Evolutionary conservation across 1,140 invertebrate genomes (phyloP).

Genomic region (Wiebesia pumilae): DNA sequence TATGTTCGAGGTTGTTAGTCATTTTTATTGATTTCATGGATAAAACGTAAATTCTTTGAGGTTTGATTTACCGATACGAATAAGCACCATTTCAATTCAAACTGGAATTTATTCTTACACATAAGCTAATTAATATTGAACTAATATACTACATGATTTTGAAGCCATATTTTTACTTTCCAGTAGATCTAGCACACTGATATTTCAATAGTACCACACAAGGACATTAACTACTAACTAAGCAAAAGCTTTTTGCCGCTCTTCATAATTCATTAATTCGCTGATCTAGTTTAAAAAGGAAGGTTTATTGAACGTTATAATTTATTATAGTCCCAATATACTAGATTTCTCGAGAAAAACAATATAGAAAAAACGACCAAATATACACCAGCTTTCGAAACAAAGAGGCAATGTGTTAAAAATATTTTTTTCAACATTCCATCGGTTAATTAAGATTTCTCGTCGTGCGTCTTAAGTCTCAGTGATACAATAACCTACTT

Average conservation of each 20-base stretch:
- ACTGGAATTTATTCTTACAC: not conserved
- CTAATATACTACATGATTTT: not conserved
- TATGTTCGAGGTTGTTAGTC: not conserved
- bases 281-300: constrained; percentile 33
- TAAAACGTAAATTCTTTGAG: not conserved
- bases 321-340: constrained; percentile 17
- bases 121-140: not conserved
- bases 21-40: constrained; percentile 7
- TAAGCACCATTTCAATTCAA: not conserved
- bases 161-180: not conserved
- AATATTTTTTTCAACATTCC: constrained; percentile 22
- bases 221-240: not conserved
- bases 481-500: constrained; percentile 14
- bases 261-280: constrained; percentile 24
- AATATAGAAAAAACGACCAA: not conserved
- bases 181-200: not conserved
- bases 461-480: constrained; percentile 28
- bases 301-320: not conserved
- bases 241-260: not conserved
- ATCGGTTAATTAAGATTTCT: constrained; percentile 36
- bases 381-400: not conserved
- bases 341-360: not conserved
- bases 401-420: not conserved
- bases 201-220: not conserved
- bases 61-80: not conserved